Conservation (phyloP, 2,113 vertebrate genomes). For the Scolopax mira region DNA sequence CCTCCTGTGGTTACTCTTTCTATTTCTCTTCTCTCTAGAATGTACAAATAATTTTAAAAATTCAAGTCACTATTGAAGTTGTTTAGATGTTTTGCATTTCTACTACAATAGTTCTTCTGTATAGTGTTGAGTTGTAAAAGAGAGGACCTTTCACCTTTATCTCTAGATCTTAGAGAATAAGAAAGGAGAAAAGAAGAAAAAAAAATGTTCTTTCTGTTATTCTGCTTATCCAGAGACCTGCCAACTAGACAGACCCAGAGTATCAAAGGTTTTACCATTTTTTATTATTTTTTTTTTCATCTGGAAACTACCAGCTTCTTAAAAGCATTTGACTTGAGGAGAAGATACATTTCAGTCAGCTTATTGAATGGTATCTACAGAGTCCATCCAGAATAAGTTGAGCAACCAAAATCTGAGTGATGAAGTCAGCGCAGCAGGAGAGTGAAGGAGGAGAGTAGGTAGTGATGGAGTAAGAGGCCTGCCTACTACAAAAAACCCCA, state of each 20-base stretch:
- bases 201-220: neutral
- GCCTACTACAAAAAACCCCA: neutral
- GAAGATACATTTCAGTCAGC: constrained; percentile 35
- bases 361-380: constrained; percentile 34
- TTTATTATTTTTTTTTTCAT: neutral
- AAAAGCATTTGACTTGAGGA: constrained; percentile 51
- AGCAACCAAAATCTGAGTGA: constrained; percentile 26
- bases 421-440: constrained; percentile 2
- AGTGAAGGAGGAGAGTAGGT: neutral
- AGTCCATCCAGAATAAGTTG: neutral
- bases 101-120: neutral
- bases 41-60: neutral
- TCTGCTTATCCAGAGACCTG: constrained; percentile 19
- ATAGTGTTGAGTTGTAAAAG: neutral
- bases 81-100: neutral
- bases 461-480: neutral
- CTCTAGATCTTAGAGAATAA: neutral
- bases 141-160: neutral
- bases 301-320: constrained; percentile 34
- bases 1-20: neutral
- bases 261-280: constrained; percentile 13
- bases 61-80: neutral
- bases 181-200: neutral
- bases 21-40: neutral
- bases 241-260: constrained; percentile 1